Evolutionary conservation across 1,140 invertebrate species (phyloP).

Genomic region (Bilobella aurantiaca): DNA sequence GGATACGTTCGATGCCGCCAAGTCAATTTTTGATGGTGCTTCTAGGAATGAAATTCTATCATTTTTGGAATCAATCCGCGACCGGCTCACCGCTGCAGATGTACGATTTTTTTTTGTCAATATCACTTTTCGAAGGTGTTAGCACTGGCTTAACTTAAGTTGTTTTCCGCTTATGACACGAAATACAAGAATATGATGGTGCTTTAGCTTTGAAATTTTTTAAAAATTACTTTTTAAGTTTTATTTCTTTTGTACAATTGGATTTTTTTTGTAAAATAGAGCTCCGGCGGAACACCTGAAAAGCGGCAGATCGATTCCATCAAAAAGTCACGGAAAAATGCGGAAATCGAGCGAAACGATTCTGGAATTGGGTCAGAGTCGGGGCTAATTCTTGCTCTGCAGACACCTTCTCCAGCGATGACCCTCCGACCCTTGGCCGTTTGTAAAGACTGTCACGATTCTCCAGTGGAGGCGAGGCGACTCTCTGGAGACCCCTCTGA

Average conservation of each 20-base stretch:
- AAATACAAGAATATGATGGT: too few relatives aligned
- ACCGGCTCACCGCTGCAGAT: conserved; percentile 30
- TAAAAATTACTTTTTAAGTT: too few relatives aligned
- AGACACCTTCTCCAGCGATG: conserved; percentile 49
- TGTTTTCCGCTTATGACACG: too few relatives aligned
- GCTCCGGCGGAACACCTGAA: too few relatives aligned
- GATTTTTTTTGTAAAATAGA: too few relatives aligned
- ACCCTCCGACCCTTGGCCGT: conserved; percentile 46
- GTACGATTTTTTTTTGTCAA: too few relatives aligned
- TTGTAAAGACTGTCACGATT: conserved; percentile 21
- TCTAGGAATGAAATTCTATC: conserved; percentile 30
- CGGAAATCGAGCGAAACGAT: conserved; percentile 75
- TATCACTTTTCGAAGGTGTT: too few relatives aligned
- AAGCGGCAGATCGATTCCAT: too few relatives aligned
- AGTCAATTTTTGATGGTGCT: conserved; percentile 34
- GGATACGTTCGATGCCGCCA: conserved; percentile 35
- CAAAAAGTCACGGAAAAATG: conserved; percentile 36
- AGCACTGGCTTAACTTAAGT: too few relatives aligned
- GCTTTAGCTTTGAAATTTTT: too few relatives aligned
- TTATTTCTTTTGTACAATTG: too few relatives aligned
- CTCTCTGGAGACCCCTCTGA: conserved; percentile 6
- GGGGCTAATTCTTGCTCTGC: conserved; percentile 43
- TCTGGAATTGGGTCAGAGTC: conserved; percentile 88
- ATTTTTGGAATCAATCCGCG: conserved; percentile 32
- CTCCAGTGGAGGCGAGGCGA: conserved; percentile 1